phyloP scores from a whole-genome alignment of 2,797 vertebrate genomes.

The Clarias fuscus region DNA sequence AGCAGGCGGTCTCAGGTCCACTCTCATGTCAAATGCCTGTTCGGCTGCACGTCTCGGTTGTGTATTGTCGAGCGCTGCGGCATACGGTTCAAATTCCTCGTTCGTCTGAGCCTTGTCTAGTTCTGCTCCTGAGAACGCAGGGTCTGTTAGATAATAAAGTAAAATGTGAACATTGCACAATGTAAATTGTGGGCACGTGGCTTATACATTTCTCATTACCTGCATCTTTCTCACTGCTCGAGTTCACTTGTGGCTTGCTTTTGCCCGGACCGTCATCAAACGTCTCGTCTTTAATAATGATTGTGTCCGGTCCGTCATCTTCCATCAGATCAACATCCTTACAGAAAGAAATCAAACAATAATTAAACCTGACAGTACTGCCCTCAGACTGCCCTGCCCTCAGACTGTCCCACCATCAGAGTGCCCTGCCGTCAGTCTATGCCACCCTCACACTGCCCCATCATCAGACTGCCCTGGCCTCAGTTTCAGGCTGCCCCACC shows the following conservation, averaged over 20 bases:
- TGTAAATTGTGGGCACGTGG: background rate
- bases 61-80: constrained; percentile 45
- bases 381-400: background rate
- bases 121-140: background rate
- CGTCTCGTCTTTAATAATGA: constrained; percentile 75
- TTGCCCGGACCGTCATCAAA: constrained; percentile 72
- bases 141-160: constrained; percentile 28
- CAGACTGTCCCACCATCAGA: background rate
- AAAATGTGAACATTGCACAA: background rate
- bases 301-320: constrained; percentile 69
- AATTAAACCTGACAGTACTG: background rate
- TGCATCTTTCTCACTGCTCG: constrained; percentile 56
- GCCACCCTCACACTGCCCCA: background rate
- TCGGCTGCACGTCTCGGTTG: constrained; percentile 60
- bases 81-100: constrained; percentile 51
- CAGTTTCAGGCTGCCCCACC: background rate
- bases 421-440: background rate
- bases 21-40: constrained; percentile 37
- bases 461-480: background rate
- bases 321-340: constrained; percentile 70
- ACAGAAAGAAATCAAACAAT: constrained; percentile 31
- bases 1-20: constrained; percentile 49
- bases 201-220: background rate
- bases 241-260: constrained; percentile 64
- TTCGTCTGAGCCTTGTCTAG: constrained; percentile 15